Base-by-base conservation (phyloP, 53 echinoderm and acorn worm species). In the Astropecten irregularis region DNA sequence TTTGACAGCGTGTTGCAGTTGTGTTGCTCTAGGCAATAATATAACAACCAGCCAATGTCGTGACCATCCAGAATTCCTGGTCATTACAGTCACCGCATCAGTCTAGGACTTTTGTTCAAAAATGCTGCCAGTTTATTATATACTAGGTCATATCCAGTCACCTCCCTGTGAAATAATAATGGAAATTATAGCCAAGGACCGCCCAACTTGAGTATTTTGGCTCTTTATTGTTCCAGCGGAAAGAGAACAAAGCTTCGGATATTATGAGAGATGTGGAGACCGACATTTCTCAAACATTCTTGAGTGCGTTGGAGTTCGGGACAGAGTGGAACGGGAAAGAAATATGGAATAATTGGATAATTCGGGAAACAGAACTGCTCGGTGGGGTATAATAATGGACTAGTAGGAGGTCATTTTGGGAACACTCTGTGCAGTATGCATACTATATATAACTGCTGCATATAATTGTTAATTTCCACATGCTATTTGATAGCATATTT, bases 381-480 rank as follows among this genome's bases (percentile, higher is more conserved):
- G 31, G 46, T 40, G 32, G 60, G 77, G 79, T n/a, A 18, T n/a
- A 37, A 40, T 46, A 26, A n/a, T 2, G 48, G 79, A 59, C 62
- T 46, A 35, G 46, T 62, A 48, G 79, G 79, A 20, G 62, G 79
- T 48, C 79, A 46, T 34, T 79, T 79, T 79, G 48, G 52, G 52
- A 79, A 62, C 79, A 46, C 79, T 79, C 20, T 2, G 74, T 74
- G 69, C 23, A 42, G 42, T 11, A 14, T 48, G 33, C 33, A 74
- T 46, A 30, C 14, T 62, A 46, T 49, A 62, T 79, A 79, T 61
- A 79, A 79, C 60, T 56, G 31, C n/a, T 31, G 48, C 30, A 32
- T 40, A 59, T 79, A 79, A 79, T 79, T 79, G 79, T 62, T 79
- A 61, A 79, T 79, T 79, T 79, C 79, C 79, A 13, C 15, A 61